These are phyloP conservation scores for Elaphurus davidianus DNA, from an alignment of 2,113 vertebrate genomes.

Conservation along the genomic window DNA sequence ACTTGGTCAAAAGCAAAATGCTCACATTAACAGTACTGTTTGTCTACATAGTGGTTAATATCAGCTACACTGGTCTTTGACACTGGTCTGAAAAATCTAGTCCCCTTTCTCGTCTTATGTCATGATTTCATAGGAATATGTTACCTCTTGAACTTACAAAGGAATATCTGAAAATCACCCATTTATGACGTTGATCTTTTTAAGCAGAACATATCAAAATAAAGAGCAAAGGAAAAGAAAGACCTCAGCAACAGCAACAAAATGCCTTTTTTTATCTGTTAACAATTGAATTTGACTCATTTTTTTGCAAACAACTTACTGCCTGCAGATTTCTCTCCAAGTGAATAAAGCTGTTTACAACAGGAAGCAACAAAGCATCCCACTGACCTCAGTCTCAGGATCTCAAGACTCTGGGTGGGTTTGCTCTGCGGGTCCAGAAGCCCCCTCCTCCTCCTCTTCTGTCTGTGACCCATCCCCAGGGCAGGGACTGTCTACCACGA, in stretches of 20 bases:
- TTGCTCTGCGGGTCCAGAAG: not conserved
- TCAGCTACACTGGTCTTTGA: not conserved
- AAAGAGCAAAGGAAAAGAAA: not conserved
- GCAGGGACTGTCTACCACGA: accelerated
- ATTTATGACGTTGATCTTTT: not conserved
- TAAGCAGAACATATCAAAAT: not conserved
- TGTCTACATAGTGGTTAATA: not conserved
- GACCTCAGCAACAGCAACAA: not conserved
- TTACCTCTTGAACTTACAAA: not conserved
- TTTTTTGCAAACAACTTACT: not conserved
- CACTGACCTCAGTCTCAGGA: accelerated
- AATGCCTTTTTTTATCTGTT: not conserved
- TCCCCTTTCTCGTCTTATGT: not conserved
- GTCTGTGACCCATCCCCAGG: not conserved
- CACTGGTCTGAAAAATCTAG: not conserved
- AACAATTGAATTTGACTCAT: not conserved
- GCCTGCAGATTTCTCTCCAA: not conserved
- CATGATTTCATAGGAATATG: not conserved
- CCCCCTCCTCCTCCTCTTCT: not conserved
- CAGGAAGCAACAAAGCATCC: not conserved
- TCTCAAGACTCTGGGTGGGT: not conserved
- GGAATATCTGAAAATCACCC: not conserved
- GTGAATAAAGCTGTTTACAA: not conserved
- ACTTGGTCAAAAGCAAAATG: not conserved
- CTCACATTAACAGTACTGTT: not conserved